A percentile compares a stretch with the other conserved stretches of the same genome.
phyloP scores from a whole-genome alignment of 2,888 invertebrate genomes.

The Meiosimyza decipiens region DNA sequence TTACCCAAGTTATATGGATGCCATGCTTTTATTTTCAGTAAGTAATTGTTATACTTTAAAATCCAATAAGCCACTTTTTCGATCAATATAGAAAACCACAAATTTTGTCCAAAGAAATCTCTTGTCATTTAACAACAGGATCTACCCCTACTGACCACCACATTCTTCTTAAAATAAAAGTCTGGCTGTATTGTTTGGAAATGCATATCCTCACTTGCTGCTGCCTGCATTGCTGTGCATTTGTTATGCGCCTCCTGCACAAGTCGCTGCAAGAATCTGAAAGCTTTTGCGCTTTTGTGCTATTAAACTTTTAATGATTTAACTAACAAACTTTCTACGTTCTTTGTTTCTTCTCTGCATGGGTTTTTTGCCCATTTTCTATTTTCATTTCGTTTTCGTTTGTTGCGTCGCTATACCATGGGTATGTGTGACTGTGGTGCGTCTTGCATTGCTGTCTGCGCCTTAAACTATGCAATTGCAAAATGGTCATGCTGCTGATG shows the following conservation, averaged over 20 bases:
- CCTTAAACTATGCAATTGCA: slow-evolving; percentile 33
- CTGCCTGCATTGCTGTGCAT: not conserved
- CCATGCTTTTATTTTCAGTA: no score
- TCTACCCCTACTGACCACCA: not conserved
- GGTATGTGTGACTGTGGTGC: slow-evolving; percentile 6
- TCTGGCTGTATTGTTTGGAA: no score
- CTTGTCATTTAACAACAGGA: not conserved
- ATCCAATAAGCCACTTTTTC: no score
- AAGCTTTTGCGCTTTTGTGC: slow-evolving; percentile 34
- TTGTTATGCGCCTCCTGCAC: slow-evolving; percentile 18
- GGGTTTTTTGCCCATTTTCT: not conserved
- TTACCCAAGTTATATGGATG: no score
- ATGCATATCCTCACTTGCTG: no score
- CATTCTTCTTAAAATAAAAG: no score
- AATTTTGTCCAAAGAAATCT: not conserved
- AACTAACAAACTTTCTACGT: slow-evolving; percentile 61
- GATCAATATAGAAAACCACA: no score
- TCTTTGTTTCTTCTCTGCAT: slow-evolving; percentile 51
- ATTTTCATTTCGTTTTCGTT: not conserved
- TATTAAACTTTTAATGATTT: slow-evolving; percentile 64
- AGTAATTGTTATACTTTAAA: no score
- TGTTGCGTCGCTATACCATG: slow-evolving; percentile 13
- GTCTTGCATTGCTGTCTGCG: slow-evolving; percentile 23
- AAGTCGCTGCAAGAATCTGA: not conserved
- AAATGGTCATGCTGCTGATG: slow-evolving; percentile 25